Base-by-base conservation (phyloP, 2,888 invertebrate genomes). In the Cheilosia vernalis region DNA sequence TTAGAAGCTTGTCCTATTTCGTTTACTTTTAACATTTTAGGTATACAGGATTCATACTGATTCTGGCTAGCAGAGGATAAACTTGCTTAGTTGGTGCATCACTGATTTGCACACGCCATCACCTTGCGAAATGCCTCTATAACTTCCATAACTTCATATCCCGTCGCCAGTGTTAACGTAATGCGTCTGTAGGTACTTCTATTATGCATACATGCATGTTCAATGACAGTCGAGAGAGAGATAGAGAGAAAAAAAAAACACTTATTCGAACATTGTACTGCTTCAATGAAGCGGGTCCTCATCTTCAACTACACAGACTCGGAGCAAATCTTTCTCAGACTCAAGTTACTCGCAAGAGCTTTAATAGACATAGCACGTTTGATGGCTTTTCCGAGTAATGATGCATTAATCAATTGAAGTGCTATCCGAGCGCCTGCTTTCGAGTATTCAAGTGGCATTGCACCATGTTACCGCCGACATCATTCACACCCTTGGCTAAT, bases 221-320 rank as follows among this genome's bases (percentile, higher is more conserved):
- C 78, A 55, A 78, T 73, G 61, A 63, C 67, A 73, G 64, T n/a
- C 47, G 24, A 13, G 27, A 33, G 19, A 58, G 30, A 30, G 30
- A 30, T 7, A 9, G 30, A 47, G 24, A 30, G 30, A 30, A 37
- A 60, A 76, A 72, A 44, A 37, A 51, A 66, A 61, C 72, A 78
- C 83, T 83, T 78, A 55, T 73, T 61, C 78, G 83, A 83, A 67
- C 78, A 67, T 73, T 83, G 83, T 67, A 73, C 83, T 55, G 61
- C 61, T 61, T 78, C 55, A 83, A 78, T 72, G 60, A 72, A 66
- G 66, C 77, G 33, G 64, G 82, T 72, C 30, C 82, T 78, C 55
- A 64, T 72, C 30, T 78, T 78, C 55, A 64, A 24, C 69, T 73
- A 33, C 37, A 47, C 30, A 66, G 66, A 66, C 77, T 55, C 55